These are phyloP conservation scores for Trigoniulus corallinus DNA, from an alignment of 1,140 invertebrate species.

Conservation along the genomic window DNA sequence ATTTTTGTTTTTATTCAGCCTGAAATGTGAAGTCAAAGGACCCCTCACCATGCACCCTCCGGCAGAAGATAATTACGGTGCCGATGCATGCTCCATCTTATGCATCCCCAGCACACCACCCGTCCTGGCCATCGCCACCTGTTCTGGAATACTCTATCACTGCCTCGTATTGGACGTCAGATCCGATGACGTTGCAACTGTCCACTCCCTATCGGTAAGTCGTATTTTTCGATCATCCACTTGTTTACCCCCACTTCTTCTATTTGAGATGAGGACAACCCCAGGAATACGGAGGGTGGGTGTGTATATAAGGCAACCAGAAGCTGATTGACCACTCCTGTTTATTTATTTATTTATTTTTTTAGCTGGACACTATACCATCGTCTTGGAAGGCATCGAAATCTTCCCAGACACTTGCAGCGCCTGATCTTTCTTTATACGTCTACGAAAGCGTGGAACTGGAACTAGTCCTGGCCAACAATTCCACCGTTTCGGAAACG, in stretches of 20 bases:
- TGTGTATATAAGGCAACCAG: too few relatives aligned
- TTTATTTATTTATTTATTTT: not conserved
- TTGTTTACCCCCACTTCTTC: too few relatives aligned
- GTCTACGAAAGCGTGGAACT: constrained; percentile 30
- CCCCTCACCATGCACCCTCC: constrained; percentile 59
- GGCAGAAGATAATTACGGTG: constrained; percentile 62
- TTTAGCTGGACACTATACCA: not conserved
- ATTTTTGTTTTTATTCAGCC: too few relatives aligned
- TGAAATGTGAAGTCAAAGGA: constrained; percentile 33
- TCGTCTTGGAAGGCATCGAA: too few relatives aligned
- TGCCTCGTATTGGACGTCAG: constrained; percentile 47
- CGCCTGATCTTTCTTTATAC: constrained; percentile 20
- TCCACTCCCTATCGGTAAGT: too few relatives aligned
- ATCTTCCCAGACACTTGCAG: too few relatives aligned
- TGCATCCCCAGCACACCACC: constrained; percentile 51
- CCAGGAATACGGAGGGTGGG: too few relatives aligned
- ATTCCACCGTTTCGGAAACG: not conserved
- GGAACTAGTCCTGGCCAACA: constrained; percentile 22
- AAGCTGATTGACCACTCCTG: too few relatives aligned
- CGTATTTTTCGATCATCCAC: too few relatives aligned
- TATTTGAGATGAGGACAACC: too few relatives aligned
- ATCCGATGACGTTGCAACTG: too few relatives aligned
- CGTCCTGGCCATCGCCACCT: constrained; percentile 50
- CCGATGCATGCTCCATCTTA: constrained; percentile 62
- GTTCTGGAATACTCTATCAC: constrained; percentile 59